A percentile compares a stretch with the other conserved stretches of the same genome.
These are phyloP conservation scores for Ciona savignyi DNA, from an alignment of 23 tunicate species.

Conservation along the genomic window DNA sequence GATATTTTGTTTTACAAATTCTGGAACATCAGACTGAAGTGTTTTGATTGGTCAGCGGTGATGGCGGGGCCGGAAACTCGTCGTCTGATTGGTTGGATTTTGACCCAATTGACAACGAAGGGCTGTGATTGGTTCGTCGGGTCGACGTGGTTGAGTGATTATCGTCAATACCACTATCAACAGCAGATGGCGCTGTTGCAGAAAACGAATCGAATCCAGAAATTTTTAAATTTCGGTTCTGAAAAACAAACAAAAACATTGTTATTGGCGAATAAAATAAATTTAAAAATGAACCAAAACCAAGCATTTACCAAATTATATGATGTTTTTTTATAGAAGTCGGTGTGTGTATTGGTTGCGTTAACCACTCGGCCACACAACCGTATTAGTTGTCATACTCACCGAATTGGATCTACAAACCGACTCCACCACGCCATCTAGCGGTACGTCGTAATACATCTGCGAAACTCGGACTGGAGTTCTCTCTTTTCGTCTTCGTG, in stretches of 20 bases:
- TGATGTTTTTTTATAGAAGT: no score
- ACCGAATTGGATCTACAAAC: neutral
- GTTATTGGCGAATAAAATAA: no score
- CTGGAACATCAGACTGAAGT: no score
- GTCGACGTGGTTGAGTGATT: slow-evolving; percentile 8
- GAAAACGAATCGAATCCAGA: neutral
- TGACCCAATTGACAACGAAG: neutral
- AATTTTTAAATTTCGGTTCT: slow-evolving; percentile 1
- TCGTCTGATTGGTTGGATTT: no score
- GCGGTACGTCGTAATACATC: slow-evolving; percentile 17
- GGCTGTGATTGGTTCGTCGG: neutral
- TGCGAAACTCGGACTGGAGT: slow-evolving; percentile 2
- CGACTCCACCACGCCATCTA: neutral
- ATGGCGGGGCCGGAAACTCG: neutral
- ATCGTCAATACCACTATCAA: slow-evolving; percentile 26
- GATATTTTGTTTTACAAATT: no score
- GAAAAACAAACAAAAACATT: neutral
- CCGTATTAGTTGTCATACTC: no score
- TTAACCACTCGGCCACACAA: no score
- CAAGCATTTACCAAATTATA: no score
- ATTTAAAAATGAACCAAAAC: no score
- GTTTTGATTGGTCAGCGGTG: neutral
- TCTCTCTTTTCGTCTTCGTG: neutral
- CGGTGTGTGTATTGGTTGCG: no score
- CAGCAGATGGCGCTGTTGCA: slow-evolving; percentile 2